Conservation (phyloP, 1,140 invertebrate species). For the Delia radicum region DNA sequence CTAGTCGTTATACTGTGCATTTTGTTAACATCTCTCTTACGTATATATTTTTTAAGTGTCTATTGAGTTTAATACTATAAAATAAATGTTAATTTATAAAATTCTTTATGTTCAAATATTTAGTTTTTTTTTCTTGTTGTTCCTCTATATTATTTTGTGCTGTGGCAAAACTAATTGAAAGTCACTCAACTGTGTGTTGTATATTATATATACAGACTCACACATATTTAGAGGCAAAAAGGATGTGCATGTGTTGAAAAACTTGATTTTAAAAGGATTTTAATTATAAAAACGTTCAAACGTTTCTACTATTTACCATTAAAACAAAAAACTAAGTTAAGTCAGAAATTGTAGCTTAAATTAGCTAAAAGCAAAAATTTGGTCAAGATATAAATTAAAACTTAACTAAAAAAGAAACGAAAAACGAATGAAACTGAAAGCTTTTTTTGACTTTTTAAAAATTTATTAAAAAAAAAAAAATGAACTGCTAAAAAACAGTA, state of each 20-base stretch:
- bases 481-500: neutral
- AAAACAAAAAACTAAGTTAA: neutral
- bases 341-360: conserved; percentile 5
- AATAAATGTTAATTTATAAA: conserved; percentile 23
- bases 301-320: neutral
- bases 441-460: neutral
- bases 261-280: conserved; percentile 19
- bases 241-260: neutral
- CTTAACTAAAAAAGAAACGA: neutral
- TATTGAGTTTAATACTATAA: conserved; percentile 12
- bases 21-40: no score
- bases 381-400: conserved; percentile 8
- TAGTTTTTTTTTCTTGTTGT: no score
- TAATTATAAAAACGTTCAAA: conserved; percentile 8
- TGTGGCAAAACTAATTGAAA: conserved; percentile 54
- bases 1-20: neutral
- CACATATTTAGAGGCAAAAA: neutral
- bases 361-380: conserved; percentile 20
- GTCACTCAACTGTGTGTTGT: conserved; percentile 46
- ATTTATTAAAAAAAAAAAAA: neutral
- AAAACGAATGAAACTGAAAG: conserved; percentile 11
- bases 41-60: neutral
- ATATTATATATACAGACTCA: neutral
- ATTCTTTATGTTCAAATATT: neutral
- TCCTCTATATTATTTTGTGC: conserved; percentile 22